Evolutionary conservation across 2,113 vertebrate genomes (phyloP).

Genomic region (Pygoscelis adeliae): DNA sequence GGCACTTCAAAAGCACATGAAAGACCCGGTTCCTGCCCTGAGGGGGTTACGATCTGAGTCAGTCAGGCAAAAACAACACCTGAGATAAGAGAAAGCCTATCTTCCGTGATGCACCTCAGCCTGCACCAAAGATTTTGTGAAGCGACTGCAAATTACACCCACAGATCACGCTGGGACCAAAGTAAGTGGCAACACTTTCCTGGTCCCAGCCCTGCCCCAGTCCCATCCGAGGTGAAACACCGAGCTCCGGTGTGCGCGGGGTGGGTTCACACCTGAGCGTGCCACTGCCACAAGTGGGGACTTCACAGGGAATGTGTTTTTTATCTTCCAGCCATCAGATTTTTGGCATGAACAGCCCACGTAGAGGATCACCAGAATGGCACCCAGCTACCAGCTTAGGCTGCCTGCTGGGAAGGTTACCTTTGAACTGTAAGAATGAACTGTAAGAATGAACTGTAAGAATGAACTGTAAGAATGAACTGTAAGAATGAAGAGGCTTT

Average conservation of each 20-base stretch:
- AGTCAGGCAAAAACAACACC: not conserved
- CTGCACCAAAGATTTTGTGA: not conserved
- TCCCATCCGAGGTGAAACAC: not conserved
- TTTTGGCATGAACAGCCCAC: not conserved
- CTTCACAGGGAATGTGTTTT: not conserved
- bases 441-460: not conserved
- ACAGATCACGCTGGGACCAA: not conserved
- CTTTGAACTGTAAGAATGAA: not conserved
- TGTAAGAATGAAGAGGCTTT: not conserved
- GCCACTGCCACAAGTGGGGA: not conserved
- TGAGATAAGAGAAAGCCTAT: not conserved
- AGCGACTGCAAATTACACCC: not conserved
- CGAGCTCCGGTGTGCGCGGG: fast-evolving
- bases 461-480: not conserved
- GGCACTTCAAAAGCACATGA: not conserved
- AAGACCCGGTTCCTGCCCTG: not conserved
- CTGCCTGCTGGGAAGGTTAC: not conserved
- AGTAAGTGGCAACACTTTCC: not conserved
- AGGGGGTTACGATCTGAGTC: not conserved
- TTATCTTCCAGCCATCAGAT: not conserved
- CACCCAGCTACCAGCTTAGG: not conserved
- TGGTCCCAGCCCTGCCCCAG: fast-evolving
- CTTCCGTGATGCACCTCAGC: not conserved
- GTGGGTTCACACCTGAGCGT: not conserved
- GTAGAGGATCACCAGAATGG: not conserved